Base-by-base conservation (phyloP, 2,113 vertebrate species). In the Gambusia affinis region DNA sequence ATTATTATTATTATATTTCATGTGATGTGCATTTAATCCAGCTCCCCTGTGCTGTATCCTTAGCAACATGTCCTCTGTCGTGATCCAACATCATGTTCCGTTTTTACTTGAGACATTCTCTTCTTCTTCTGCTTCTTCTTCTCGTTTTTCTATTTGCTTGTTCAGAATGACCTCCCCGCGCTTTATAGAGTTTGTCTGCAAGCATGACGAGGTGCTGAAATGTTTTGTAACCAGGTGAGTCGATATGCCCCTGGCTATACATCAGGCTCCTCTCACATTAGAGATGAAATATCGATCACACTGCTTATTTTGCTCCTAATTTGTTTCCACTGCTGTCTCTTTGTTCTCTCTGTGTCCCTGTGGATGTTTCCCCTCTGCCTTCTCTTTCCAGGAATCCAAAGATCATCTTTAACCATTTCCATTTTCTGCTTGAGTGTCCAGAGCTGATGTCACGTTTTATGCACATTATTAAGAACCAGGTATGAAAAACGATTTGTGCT, bases 381-480 rank as follows among this genome's bases (percentile, higher is more conserved):
- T 61, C 12, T 31, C 30, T 57, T 69, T 89, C 73, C 85, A 99
- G 98, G 91, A 99, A 99, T 86, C 98, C 98, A 83, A 99, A 96
- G 93, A 99, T 99, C 79, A 99, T 99, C 92, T 99, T 99, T 90
- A 96, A 99, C 85, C 97, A 99, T 89, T 99, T 99, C 89, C 98
- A 99, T 91, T 99, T 99, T 89, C 96, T 99, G 81, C 94, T 99
- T 81, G 98, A 99, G 86, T 99, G 98, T 94, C 98, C 98, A 42
- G 98, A 99, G 83, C 85, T 99, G 70, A 99, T 99, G 98, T 98
- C 98, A 71, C 96, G 98, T 75, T 99, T 99, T 91, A 99, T 99
- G 98, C 97, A 99, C 82, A 99, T 99, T 76, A 99, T 99, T 90
- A 99, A 99, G 93, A 96, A 96, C 80, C 98, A 99, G 96, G 98